phyloP scores from a whole-genome alignment of 2,113 vertebrate genomes.

The Urocolius indicus region DNA sequence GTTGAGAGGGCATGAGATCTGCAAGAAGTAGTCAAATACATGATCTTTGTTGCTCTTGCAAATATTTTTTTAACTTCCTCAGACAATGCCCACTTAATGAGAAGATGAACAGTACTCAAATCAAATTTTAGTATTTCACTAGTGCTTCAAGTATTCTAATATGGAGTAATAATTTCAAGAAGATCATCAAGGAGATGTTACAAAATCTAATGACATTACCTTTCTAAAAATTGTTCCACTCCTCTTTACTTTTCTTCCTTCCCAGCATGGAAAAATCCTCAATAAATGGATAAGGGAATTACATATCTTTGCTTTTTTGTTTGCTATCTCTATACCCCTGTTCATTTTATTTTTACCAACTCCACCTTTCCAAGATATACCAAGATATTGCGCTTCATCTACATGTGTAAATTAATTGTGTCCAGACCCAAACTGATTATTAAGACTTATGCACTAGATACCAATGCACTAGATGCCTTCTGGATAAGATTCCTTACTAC shows the following conservation, averaged over 20 bases:
- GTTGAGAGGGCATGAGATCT: not conserved
- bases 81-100: not conserved
- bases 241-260: not conserved
- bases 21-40: not conserved
- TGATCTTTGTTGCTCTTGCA: not conserved
- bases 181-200: not conserved
- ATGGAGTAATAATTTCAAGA: not conserved
- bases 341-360: not conserved
- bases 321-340: not conserved
- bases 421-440: not conserved
- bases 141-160: not conserved
- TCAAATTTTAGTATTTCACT: not conserved
- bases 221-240: not conserved
- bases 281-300: not conserved
- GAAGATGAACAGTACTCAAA: not conserved
- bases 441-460: not conserved
- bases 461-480: not conserved
- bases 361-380: not conserved
- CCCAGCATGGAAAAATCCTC: not conserved
- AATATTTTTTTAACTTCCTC: not conserved
- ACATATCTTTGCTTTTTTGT: not conserved
- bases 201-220: not conserved
- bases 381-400: not conserved
- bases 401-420: not conserved
- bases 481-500: not conserved